phyloP scores from a whole-genome alignment of 2,888 invertebrate genomes.

The Altica lythri region DNA sequence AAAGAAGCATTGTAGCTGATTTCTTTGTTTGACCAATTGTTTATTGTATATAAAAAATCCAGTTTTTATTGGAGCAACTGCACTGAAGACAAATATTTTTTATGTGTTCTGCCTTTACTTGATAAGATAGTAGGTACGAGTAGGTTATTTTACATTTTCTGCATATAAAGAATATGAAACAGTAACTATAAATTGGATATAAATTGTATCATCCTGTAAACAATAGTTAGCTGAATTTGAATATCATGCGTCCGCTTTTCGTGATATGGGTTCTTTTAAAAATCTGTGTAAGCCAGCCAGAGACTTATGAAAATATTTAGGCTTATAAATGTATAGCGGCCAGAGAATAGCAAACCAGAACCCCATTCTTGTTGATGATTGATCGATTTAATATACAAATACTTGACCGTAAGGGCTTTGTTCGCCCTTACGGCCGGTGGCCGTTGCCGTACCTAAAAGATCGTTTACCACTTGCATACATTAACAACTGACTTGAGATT shows the following conservation, averaged over 20 bases:
- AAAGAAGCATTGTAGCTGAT: too few relatives aligned
- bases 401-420: slow-evolving; percentile 59
- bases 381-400: slow-evolving; percentile 60
- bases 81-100: too few relatives aligned
- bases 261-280: slow-evolving; percentile 36
- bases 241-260: slow-evolving; percentile 34
- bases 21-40: too few relatives aligned
- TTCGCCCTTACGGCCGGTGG: slow-evolving; percentile 55
- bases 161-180: too few relatives aligned
- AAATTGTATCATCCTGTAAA: slow-evolving; percentile 22
- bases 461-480: slow-evolving; percentile 58
- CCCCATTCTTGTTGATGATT: slow-evolving; percentile 57
- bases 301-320: slow-evolving; percentile 41
- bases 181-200: too few relatives aligned
- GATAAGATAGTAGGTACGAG: too few relatives aligned
- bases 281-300: slow-evolving; percentile 37
- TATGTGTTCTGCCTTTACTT: too few relatives aligned
- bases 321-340: slow-evolving; percentile 52
- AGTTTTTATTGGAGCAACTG: too few relatives aligned
- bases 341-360: slow-evolving; percentile 45
- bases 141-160: too few relatives aligned
- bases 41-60: too few relatives aligned
- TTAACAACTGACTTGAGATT: slow-evolving; percentile 57
- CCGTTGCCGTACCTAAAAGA: slow-evolving; percentile 56
- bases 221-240: slow-evolving; percentile 29